Base-by-base conservation (phyloP, 2,797 vertebrate species). In the Chaenodraco wilsoni region DNA sequence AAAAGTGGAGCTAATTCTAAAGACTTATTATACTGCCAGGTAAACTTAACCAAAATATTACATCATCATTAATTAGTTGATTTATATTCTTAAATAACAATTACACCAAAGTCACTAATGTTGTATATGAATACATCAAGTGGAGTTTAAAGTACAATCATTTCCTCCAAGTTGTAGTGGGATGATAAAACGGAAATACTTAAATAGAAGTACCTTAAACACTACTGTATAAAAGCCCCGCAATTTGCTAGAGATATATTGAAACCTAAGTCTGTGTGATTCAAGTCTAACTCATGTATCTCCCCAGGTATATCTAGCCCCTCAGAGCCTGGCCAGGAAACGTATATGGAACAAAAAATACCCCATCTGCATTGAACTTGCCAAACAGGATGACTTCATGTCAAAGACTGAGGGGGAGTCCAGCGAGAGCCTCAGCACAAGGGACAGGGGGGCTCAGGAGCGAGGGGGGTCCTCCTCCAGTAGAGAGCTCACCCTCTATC, bases 291-390 rank as follows among this genome's bases (percentile, higher is more conserved):
- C 54, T 37, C 61, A 9, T 5, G 9, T 44, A 50, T n/a, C 10
- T 27, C 19, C 11, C n/a, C 88, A 99, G 98, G 95, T 99, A 67
- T 95, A 93, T 83, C 90, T 99, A 65, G 93, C 95, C 69, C 98
- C 98, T 72, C 95, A 92, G 61, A 95, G 87, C 85, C 93, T 99
- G 89, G 98, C 98, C 88, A 94, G 96, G 83, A 99, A 99, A 83
- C 93, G 97, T 11, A 78, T 98, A 62, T 99, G 97, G 97, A 99
- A 99, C 93, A 99, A 99, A 91, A 99, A 99, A 78, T 99, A 99
- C 63, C 97, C 98, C 0, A 96, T 99, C 87, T 96, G 97, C 92
- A 95, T 99, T 43, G 95, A 98, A 72, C 96, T 99, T 0, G 94
- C 87, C 82, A 95, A 84, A 77, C 97, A 98, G 89, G 97, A 99